Base-by-base conservation (phyloP, 2,888 invertebrate genomes). In the Epiblema foenella region DNA sequence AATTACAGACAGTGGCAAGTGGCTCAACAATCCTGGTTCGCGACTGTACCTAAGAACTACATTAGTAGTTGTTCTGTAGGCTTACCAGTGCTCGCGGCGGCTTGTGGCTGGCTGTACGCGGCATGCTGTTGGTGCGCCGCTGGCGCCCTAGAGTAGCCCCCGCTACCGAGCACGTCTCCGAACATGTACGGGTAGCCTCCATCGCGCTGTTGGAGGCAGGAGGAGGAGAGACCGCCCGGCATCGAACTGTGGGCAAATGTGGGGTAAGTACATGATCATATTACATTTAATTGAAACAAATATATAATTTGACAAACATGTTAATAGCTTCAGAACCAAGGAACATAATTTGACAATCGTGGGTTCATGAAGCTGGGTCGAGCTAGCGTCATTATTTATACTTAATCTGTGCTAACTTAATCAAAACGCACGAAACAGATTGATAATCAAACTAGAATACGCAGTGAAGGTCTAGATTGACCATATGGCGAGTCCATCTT, bases 101-200 rank as follows among this genome's bases (percentile, higher is more conserved):
- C 76, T 76, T 95, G 94, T 77, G 95, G 94, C 89, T 96, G 96
- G 77, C 96, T 95, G 86, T 95, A 93, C 0, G 90, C 90, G 0
- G 87, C 81, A 78, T 96, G 96, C 83, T 97, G 97, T 77, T 97
- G 96, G 80, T 97, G 97, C 20, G 97, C 97, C 52, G 96, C 96
- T 2, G 93, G 93, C 37, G 96, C 95, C 76, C 96, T 94, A 56
- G 96, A 96, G 75, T 95, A 94, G 73, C 96, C 95, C 79, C 96
- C 95, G 71, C 95, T 93, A 77, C 96, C 96, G 71, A 98, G 94
- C 74, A 98, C 97, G 91, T 98, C 98, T 80, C 97, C 96, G 91
- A 98, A 98, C 96, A 98, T 98, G 94, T 98, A 98, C 49, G 97
- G 97, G 90, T 98, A 98, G 68, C 96, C 96, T 77, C 94, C 91